Evolutionary conservation across 2,888 invertebrate genomes (phyloP), one percentile per base, ranked within the genome.

Genomic region (Platycnemis pennipes): DNA sequence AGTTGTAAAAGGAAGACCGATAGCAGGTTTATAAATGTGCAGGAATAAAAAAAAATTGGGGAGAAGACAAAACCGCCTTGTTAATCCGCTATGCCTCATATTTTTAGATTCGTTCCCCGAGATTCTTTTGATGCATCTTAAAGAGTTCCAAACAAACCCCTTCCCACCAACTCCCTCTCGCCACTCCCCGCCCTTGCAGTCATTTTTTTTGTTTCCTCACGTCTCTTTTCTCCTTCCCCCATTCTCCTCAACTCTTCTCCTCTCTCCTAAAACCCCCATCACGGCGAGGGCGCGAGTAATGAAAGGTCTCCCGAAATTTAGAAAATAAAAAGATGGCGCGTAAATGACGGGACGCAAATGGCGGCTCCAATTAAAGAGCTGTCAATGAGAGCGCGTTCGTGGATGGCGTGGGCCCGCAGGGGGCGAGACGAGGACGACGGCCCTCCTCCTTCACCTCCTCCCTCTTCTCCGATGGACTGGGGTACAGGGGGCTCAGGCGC

Each of bases 361-460:
- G 63, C 63, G 91, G 91, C 91, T 69, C 63, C 63, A 63, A 91
- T 91, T 91, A 91, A 91, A 91, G 91, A 69, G 91, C n/a, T 91
- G 63, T 63, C 91, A 91, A 91, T 91, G 63, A 89, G 53, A 56
- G 53, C 89, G 53, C 31, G 89, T 13, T 77, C 77, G 42, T 37
- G 45, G 56, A 42, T 42, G 56, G 56, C 56, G 37, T 31, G 37
- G 26, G 26, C 77, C 19, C 37, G 37, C 77, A 37, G 77, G 77
- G 37, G 89, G 56, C 26, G 89, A 53, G 89, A 42, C 42, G 88
- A 26, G 63, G 26, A 26, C 22, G 63, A 26, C 0, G 26, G 63
- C 26, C 8, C 26, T 63, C 63, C 22, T n/a, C 8, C n/a, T 63
- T 63, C 63, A 7, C 63, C n/a, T 22, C 2, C 63, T 1, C 22